These are phyloP conservation scores for Drosophila imparisetae DNA, from an alignment of 2,888 invertebrate species.

Conservation along the genomic window DNA sequence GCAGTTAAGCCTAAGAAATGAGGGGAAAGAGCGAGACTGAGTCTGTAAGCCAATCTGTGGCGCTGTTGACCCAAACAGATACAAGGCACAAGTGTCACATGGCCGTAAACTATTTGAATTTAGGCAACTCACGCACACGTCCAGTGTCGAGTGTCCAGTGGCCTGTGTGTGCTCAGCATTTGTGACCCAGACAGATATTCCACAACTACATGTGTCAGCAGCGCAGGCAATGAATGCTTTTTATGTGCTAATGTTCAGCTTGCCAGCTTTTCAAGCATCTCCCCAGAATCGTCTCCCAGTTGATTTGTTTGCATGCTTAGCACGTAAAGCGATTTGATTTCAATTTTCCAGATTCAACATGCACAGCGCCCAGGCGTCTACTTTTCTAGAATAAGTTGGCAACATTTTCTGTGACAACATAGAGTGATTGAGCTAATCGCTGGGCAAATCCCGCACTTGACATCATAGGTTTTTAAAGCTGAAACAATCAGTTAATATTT, in stretches of 20 bases:
- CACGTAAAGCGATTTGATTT: slow-evolving; percentile 83
- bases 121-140: slow-evolving; percentile 62
- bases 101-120: slow-evolving; percentile 48
- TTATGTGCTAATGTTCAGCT: slow-evolving; percentile 74
- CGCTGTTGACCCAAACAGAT: slow-evolving; percentile 4
- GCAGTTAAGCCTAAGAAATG: not conserved
- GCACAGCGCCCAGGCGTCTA: slow-evolving; percentile 63
- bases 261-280: slow-evolving; percentile 12
- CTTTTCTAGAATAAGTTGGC: slow-evolving; percentile 57
- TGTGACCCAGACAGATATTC: slow-evolving; percentile 47
- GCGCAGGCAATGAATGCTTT: slow-evolving; percentile 74
- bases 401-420: slow-evolving; percentile 51
- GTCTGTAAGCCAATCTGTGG: slow-evolving; percentile 27
- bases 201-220: slow-evolving; percentile 75
- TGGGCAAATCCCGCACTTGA: slow-evolving; percentile 48
- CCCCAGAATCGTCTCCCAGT: slow-evolving; percentile 10
- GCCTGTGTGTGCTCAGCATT: slow-evolving; percentile 36
- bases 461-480: not conserved
- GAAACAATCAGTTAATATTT: slow-evolving; percentile 23
- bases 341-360: slow-evolving; percentile 78
- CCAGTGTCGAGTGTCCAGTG: slow-evolving; percentile 6
- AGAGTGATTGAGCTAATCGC: slow-evolving; percentile 50
- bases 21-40: not conserved
- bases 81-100: slow-evolving; percentile 13
- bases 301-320: slow-evolving; percentile 70